Evolutionary conservation across 2,888 invertebrate species (phyloP).

Genomic region (Agonopterix heracliana): DNA sequence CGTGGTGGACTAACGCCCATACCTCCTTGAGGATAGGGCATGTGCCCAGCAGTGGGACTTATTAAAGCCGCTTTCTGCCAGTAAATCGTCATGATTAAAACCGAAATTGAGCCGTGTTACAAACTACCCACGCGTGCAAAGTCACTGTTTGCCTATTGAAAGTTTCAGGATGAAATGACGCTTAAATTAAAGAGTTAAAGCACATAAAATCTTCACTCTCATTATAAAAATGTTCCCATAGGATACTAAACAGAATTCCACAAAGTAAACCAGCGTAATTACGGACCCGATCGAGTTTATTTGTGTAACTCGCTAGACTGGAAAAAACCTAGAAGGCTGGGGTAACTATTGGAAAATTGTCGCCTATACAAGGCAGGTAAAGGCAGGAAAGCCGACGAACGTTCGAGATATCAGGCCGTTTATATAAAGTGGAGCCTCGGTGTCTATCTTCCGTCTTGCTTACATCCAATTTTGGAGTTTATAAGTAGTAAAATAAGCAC

Average conservation of each 20-base stretch:
- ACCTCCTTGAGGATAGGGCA: too few relatives aligned
- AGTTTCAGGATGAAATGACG: neutral
- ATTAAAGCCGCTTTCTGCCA: too few relatives aligned
- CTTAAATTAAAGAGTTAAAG: neutral
- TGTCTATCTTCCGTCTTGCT: neutral
- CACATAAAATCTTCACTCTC: neutral
- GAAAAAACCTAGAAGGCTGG: constrained; percentile 15
- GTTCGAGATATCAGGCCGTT: constrained; percentile 10
- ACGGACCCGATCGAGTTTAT: constrained; percentile 38
- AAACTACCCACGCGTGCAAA: too few relatives aligned
- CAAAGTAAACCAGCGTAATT: neutral
- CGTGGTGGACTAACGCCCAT: too few relatives aligned
- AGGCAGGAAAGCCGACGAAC: constrained; percentile 15
- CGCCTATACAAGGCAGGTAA: neutral
- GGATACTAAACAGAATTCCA: constrained; percentile 3
- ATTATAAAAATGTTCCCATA: neutral
- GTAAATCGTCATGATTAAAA: too few relatives aligned
- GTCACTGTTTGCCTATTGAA: too few relatives aligned
- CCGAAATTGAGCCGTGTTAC: too few relatives aligned
- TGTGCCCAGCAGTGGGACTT: too few relatives aligned
- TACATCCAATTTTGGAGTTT: neutral
- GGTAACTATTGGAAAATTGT: constrained; percentile 37
- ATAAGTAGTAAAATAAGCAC: neutral
- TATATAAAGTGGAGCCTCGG: neutral
- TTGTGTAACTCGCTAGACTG: constrained; percentile 28